Percentiles rank a stretch among this genome's conserved stretches.
Conservation (phyloP, 2,888 invertebrate species). For the Temnothorax unifasciatus region DNA sequence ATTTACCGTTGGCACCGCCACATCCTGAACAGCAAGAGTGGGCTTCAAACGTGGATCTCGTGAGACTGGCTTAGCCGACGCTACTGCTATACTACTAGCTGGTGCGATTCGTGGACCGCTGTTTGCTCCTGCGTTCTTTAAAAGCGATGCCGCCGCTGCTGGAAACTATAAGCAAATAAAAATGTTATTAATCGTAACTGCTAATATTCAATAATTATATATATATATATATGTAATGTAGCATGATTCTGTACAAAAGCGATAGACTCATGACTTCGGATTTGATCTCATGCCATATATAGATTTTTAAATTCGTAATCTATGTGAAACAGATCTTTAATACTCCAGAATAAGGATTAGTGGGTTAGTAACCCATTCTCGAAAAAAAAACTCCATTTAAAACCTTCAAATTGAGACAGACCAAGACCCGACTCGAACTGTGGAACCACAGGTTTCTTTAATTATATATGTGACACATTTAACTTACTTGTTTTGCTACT, state of each 20-base stretch:
- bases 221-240: background rate
- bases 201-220: background rate
- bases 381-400: no score
- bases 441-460: background rate
- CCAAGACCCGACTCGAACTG: no score
- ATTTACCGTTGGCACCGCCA: conserved; percentile 69
- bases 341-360: background rate
- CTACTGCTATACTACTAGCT: conserved; percentile 87
- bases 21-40: conserved; percentile 76
- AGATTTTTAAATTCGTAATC: no score
- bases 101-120: conserved; percentile 88
- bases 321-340: background rate
- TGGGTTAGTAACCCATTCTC: background rate
- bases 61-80: conserved; percentile 86
- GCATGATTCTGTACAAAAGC: no score
- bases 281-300: no score
- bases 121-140: conserved; percentile 80
- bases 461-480: background rate
- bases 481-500: conserved; percentile 80
- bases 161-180: conserved; percentile 78
- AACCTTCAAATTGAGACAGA: no score
- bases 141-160: conserved; percentile 80
- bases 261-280: no score
- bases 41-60: conserved; percentile 84
- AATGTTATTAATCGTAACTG: conserved; percentile 27